Evolutionary conservation across 1,140 invertebrate species (phyloP).

Genomic region (Hestina assimilis): DNA sequence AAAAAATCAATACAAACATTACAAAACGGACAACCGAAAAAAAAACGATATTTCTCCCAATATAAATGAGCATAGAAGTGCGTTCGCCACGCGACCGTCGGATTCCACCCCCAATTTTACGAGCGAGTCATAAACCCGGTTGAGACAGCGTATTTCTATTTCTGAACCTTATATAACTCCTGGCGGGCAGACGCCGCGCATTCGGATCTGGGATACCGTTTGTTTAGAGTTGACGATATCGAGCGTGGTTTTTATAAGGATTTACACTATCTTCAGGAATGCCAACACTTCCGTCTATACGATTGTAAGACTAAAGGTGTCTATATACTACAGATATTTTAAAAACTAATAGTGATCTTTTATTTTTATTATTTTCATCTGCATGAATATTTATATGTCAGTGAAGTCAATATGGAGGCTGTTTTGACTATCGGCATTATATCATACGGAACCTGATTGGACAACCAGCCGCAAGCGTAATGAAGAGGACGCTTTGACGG

Average conservation of each 20-base stretch:
- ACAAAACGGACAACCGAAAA: conserved; percentile 9
- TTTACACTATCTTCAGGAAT: too few relatives aligned
- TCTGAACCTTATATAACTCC: conserved; percentile 58
- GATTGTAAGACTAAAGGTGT: too few relatives aligned
- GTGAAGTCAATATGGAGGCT: too few relatives aligned
- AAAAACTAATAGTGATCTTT: too few relatives aligned
- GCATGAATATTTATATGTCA: too few relatives aligned
- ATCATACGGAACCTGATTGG: too few relatives aligned
- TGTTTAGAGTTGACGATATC: conserved; percentile 3
- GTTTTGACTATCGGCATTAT: too few relatives aligned
- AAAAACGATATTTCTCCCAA: conserved; percentile 3
- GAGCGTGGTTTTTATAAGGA: not conserved
- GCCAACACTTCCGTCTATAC: too few relatives aligned
- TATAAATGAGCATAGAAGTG: conserved; percentile 17
- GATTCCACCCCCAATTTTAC: conserved; percentile 37
- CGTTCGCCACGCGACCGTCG: conserved; percentile 21
- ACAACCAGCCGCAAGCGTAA: too few relatives aligned
- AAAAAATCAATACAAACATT: not conserved
- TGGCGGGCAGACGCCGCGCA: conserved; percentile 7
- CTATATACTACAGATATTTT: too few relatives aligned
- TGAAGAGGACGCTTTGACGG: too few relatives aligned
- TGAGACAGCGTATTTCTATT: conserved; percentile 50
- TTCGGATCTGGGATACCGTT: conserved; percentile 14
- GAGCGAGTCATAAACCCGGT: conserved; percentile 48
- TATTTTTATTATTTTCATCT: too few relatives aligned